Evolutionary conservation across 2,797 vertebrate species (phyloP), one percentile per base, ranked within the genome.

Genomic region (Spinibarbus caldwelli): DNA sequence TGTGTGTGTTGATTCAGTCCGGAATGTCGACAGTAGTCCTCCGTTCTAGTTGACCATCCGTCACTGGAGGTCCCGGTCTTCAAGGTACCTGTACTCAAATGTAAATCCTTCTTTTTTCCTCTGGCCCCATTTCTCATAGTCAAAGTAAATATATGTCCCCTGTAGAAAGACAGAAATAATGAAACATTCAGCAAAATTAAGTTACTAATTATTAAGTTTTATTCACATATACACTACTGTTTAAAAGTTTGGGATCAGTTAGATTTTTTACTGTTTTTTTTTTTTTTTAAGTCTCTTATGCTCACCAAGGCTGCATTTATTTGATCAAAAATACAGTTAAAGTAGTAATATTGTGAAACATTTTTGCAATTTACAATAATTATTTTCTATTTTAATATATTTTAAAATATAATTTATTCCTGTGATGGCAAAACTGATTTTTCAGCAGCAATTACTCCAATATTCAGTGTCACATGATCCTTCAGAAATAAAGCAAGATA

Each of bases 101-200:
- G 97, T 98, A 93, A 98, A 98, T 66, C 97, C 97, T 88, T 98
- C 96, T 88, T 97, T 98, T 93, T 97, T 98, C 88, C 97, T 91
- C 93, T 98, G 97, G 93, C 97, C 97, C 97, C 97, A 98, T 92
- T 98, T 98, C 93, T 97, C 97, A 57, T 98, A 97, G 94, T 98
- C 97, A 85, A 97, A 98, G 95, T 98, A 98, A 93, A 97, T 97
- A 91, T 98, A 97, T 14, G 97, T 98, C 93, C 97, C 97, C 97
- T 97, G 88, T 6, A 88, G 77, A 52, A 57, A 82, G 23, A 43
- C 9, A 59, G 21, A 54, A 68, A 15, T 1, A 36, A 31, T 10
- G 0, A 54, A 67, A 10, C 3, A 9, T 38, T 38, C 3, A 34
- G 4, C 5, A 66, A 14, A 12, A 2, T 59, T 11, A 26, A 12